Base-by-base conservation (phyloP, 1,140 invertebrate species). In the Araneus ventricosus region DNA sequence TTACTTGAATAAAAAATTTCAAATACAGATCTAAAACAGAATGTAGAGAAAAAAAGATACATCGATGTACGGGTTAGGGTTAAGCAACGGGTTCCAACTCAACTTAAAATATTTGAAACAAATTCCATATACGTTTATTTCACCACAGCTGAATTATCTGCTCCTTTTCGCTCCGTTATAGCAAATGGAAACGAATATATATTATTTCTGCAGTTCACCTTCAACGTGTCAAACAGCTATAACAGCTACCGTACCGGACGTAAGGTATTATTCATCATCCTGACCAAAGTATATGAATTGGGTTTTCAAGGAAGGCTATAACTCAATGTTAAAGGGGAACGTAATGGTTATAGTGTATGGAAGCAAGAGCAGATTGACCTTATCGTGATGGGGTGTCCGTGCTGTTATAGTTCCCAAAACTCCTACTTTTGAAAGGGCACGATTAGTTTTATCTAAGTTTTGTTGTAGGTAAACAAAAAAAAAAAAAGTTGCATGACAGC, bases 181-280 rank as follows among this genome's bases (percentile, higher is more conserved):
- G 5, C 7, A 63, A 22, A 63, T 22, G 22, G 22, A 63, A 63
- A n/a, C n/a, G 7, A n/a, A 0, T 3, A n/a, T n/a, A 30, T 75
- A 34, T 75, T 75, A n/a, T n/a, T n/a, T 75, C 70, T 30, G 4
- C 17, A 4, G 30, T 30, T 2, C 17, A 52, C 6, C 7, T 82
- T 52, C 24, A 82, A 30, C 41, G 41, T 82, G 80, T 82, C 30
- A 82, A 45, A 30, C 17, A 82, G n/a, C 22, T 82, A 52, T 82
- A 82, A 82, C 39, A 2, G 41, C 39, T 82, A n/a, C 8, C 10
- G 24, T n/a, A 45, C n/a, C n/a, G 39, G 24, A 30, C 17, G 14
- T 27, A 82, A 41, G 24, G 27, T 45, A 39, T 27, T 82, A 82
- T 82, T 82, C 37, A n/a, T 82, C 41, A 7, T 27, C 39, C 4